Evolutionary conservation across 2,797 vertebrate genomes (phyloP).

Genomic region (Anguilla obscura): DNA sequence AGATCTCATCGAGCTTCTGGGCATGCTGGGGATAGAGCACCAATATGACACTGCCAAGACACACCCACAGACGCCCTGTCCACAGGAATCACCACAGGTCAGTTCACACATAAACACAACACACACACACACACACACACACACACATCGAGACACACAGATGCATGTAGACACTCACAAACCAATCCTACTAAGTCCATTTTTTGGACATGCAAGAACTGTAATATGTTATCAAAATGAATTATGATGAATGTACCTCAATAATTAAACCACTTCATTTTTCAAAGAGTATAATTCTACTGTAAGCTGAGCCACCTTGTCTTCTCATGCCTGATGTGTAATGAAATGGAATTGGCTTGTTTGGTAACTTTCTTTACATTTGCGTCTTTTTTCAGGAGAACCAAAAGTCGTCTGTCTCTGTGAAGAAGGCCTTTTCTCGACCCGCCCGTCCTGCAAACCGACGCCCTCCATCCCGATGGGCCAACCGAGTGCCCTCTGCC

Average conservation of each 20-base stretch:
- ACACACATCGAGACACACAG: constrained; percentile 1
- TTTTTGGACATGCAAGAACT: neutral
- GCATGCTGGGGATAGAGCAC: constrained; percentile 79
- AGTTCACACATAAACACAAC: constrained; percentile 20
- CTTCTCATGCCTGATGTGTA: neutral
- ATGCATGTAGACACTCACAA: neutral
- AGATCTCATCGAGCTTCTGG: constrained; percentile 74
- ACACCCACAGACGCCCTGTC: constrained; percentile 47
- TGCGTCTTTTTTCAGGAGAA: constrained; percentile 54
- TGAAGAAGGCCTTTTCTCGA: constrained; percentile 83
- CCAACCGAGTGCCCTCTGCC: constrained; percentile 60
- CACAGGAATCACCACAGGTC: constrained; percentile 62
- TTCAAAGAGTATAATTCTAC: neutral
- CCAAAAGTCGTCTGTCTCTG: constrained; percentile 48
- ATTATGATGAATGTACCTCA: neutral
- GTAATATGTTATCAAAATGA: neutral
- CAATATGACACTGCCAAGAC: constrained; percentile 71
- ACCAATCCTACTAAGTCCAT: neutral
- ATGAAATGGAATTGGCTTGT: neutral
- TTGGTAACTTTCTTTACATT: neutral
- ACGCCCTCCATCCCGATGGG: constrained; percentile 93
- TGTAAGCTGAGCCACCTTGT: neutral
- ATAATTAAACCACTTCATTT: neutral
- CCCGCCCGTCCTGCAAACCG: constrained; percentile 91
- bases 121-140: neutral